Base-by-base conservation (phyloP, 2,888 invertebrate genomes). In the Phortica okadai region DNA sequence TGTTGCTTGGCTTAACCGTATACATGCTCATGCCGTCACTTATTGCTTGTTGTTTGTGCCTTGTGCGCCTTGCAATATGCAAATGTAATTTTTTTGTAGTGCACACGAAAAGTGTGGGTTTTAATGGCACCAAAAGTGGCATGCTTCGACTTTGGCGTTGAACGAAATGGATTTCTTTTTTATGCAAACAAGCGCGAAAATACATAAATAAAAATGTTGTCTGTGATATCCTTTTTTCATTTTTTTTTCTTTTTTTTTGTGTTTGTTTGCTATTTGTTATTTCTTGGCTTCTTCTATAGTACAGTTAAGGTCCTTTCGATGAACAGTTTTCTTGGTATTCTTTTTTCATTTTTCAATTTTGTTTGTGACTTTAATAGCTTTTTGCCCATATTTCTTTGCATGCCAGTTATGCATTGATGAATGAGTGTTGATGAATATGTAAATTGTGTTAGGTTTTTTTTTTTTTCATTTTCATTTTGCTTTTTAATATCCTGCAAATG, bases 81-180 rank as follows among this genome's bases (percentile, higher is more conserved):
- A 85, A 85, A 85, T 85, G 83, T 78, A 83, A 84, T 86, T 84
- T 81, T 76, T 74, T 78, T 78, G 72, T 62, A 21, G 62, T 25
- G 62, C 25, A 59, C 25, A 16, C 59, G n/a, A n/a, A 59, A 59
- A 67, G 75, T 62, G 76, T 70, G 64, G 73, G 44, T 67, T 45
- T 74, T 58, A 74, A 69, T 74, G 16, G 58, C 33, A 74, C 11
- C 56, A 74, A 74, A 58, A 66, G 66, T 72, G 67, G 74, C 14
- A 41, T 72, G 45, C 45, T 56, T 67, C 62, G 44, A 59, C 73
- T 62, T 25, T 62, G 21, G 25, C 56, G 25, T 62, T 62, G 62
- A 62, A 62, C 25, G 62, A 69, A 81, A 81, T 54, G 66, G 66
- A 74, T 74, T 77, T 78, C 80, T 67, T 59, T 69, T 25, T 69